Conservation (phyloP, 2,797 vertebrate species). For the Pseudocheirus occidentalis region DNA sequence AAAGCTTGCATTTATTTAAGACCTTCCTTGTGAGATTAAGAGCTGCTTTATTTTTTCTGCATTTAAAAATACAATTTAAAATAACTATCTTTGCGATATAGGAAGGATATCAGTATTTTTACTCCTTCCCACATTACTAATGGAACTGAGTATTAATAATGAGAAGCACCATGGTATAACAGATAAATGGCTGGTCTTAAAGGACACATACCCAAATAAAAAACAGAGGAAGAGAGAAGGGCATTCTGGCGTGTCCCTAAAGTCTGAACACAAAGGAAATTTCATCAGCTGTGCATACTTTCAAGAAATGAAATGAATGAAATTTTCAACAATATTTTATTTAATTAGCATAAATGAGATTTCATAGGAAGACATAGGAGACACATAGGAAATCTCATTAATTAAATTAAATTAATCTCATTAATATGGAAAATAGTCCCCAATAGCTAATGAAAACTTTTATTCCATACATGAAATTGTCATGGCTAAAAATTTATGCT, state of each 20-base stretch:
- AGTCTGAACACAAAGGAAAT: too few species aligned
- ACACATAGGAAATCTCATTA: too few species aligned
- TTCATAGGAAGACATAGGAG: too few species aligned
- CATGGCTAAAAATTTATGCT: too few species aligned
- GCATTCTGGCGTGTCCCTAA: not conserved
- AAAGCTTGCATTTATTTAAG: conserved; percentile 30
- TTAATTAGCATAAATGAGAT: too few species aligned
- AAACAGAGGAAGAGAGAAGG: not conserved
- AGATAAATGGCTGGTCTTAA: not conserved
- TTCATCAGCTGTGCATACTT: too few species aligned
- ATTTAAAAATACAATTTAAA: not conserved
- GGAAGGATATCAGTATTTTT: not conserved
- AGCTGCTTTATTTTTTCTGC: not conserved
- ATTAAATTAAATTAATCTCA: too few species aligned
- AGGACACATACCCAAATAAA: not conserved
- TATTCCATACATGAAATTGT: too few species aligned
- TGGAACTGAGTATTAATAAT: not conserved
- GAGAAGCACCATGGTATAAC: not conserved
- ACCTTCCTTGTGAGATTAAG: conserved; percentile 40
- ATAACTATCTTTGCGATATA: not conserved
- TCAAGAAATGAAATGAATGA: too few species aligned
- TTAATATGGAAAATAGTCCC: too few species aligned
- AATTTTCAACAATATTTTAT: too few species aligned
- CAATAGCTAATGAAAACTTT: too few species aligned
- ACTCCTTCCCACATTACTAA: not conserved